Conservation (phyloP, 2,797 vertebrate species). For the Phataginus tetradactyla region DNA sequence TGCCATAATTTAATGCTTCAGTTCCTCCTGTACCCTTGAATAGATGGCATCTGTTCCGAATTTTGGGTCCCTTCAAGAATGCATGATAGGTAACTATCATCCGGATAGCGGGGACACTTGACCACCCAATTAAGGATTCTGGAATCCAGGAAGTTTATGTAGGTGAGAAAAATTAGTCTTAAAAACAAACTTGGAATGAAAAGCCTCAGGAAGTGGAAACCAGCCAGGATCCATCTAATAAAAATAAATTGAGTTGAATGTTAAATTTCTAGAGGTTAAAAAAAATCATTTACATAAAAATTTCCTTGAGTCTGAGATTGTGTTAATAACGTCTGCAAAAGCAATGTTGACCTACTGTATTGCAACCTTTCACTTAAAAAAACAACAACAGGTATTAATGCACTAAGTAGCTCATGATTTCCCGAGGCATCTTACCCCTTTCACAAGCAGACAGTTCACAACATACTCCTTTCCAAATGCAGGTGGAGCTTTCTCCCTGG, state of each 20-base stretch:
- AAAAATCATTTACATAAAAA: background rate
- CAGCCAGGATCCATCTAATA: background rate
- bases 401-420: background rate
- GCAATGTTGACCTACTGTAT: background rate
- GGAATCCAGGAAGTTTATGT: background rate
- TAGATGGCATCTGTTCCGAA: background rate
- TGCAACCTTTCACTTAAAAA: background rate
- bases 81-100: background rate
- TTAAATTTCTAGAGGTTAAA: conserved; percentile 2
- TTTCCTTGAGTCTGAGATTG: background rate
- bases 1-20: background rate
- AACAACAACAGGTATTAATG: background rate
- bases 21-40: background rate
- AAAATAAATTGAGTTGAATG: conserved; percentile 53
- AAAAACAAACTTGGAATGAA: conserved; percentile 53
- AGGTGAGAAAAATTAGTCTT: conserved; percentile 33
- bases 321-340: background rate
- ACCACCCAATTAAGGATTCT: background rate
- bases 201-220: conserved; percentile 1
- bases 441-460: background rate
- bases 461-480: background rate
- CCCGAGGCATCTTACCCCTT: accelerated
- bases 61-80: background rate
- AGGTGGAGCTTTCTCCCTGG: background rate
- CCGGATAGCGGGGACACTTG: background rate